These are phyloP conservation scores for Tetragnatha montana DNA, from an alignment of 2,888 invertebrate species.

Conservation along the genomic window DNA sequence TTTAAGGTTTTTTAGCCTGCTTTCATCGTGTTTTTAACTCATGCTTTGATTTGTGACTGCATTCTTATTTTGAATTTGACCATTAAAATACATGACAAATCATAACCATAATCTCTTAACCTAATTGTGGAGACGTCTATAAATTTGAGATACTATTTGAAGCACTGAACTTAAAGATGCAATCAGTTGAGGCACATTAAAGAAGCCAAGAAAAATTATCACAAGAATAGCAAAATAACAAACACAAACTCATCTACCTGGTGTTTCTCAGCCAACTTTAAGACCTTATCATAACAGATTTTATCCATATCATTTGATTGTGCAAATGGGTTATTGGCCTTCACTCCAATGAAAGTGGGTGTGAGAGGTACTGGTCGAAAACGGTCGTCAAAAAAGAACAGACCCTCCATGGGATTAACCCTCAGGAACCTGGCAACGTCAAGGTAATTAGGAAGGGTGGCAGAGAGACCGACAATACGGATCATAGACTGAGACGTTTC, in stretches of 20 bases:
- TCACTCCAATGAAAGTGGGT: constrained; percentile 92
- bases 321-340: constrained; percentile 81
- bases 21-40: no score
- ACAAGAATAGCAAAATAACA: no score
- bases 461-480: constrained; percentile 92
- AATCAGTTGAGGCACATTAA: no score
- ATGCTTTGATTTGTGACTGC: no score
- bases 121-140: no score
- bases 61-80: no score
- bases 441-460: constrained; percentile 97
- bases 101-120: no score
- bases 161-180: no score
- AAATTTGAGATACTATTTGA: no score
- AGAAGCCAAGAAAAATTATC: no score
- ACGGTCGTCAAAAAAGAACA: constrained; percentile 95
- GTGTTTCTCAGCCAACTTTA: constrained; percentile 91
- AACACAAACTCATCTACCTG: constrained; percentile 81
- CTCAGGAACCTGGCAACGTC: constrained; percentile 96
- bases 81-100: no score
- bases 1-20: no score
- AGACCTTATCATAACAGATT: constrained; percentile 93
- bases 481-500: constrained; percentile 86
- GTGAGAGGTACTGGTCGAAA: constrained; percentile 96
- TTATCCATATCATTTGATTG: constrained; percentile 89
- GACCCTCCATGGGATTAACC: constrained; percentile 91